phyloP scores from a whole-genome alignment of 1,140 invertebrate species.

The Proales similis region DNA sequence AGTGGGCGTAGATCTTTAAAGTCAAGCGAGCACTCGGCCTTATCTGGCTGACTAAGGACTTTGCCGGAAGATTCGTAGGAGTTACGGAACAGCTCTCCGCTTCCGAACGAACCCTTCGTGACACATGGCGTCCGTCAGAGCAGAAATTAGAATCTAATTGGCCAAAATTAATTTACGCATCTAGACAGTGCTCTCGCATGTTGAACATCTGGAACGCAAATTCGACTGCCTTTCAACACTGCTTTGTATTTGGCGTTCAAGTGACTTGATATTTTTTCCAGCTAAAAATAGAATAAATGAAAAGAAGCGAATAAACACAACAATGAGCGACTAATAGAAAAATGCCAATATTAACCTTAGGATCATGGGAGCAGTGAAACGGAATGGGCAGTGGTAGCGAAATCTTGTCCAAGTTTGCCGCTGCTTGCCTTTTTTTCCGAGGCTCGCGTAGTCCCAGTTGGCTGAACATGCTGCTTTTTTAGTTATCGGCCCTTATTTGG shows the following conservation, averaged over 20 bases:
- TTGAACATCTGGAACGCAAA: constrained; percentile 1
- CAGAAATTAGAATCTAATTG: neutral
- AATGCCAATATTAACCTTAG: neutral
- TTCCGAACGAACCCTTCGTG: constrained; percentile 28
- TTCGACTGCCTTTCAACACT: constrained; percentile 13
- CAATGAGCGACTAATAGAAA: neutral
- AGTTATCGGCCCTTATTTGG: no score
- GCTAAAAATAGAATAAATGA: neutral
- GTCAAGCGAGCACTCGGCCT: neutral
- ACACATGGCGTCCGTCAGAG: neutral
- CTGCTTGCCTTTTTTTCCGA: no score
- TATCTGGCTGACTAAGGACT: neutral
- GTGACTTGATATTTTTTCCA: constrained; percentile 20
- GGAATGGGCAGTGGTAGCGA: constrained; percentile 24
- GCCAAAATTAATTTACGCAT: constrained; percentile 9
- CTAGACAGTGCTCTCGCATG: constrained; percentile 11
- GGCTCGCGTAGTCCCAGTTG: no score
- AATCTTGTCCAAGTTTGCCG: no score
- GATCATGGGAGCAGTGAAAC: neutral
- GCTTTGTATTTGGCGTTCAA: constrained; percentile 6
- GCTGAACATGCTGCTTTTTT: no score
- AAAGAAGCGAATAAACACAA: neutral
- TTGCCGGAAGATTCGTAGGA: neutral
- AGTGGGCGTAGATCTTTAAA: constrained; percentile 15
- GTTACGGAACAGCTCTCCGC: constrained; percentile 25